These are phyloP conservation scores for Lutjanus erythropterus DNA, from an alignment of 2,113 vertebrate species.

Conservation along the genomic window DNA sequence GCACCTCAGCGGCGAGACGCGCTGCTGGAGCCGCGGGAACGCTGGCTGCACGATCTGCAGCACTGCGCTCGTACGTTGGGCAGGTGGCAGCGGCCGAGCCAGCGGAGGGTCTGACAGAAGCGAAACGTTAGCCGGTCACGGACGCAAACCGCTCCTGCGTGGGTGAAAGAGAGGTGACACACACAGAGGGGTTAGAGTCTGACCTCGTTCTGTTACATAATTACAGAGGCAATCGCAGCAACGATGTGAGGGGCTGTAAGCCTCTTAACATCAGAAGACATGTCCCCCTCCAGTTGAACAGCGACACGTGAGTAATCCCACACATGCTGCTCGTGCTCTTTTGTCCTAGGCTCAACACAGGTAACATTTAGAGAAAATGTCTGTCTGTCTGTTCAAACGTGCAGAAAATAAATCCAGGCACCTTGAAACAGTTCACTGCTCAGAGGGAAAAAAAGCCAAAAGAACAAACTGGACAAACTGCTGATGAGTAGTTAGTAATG, in stretches of 20 bases:
- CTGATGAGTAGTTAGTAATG: background rate
- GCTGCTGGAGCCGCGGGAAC: constrained; percentile 57
- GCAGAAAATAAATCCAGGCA: background rate
- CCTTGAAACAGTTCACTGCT: background rate
- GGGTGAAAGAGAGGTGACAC: background rate
- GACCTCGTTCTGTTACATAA: background rate
- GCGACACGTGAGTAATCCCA: background rate
- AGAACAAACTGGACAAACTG: background rate
- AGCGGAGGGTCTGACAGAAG: constrained; percentile 91
- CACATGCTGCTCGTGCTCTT: background rate
- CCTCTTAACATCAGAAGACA: background rate
- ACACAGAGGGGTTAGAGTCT: background rate
- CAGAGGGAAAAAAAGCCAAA: background rate
- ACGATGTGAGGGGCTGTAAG: background rate
- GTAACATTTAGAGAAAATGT: background rate
- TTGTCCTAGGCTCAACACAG: background rate
- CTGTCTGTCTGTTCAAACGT: no score
- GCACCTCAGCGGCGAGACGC: constrained; percentile 76
- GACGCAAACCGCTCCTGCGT: constrained; percentile 84
- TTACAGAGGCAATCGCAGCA: background rate
- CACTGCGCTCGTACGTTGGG: constrained; percentile 87
- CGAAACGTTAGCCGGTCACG: constrained; percentile 86
- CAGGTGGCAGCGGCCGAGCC: constrained; percentile 89
- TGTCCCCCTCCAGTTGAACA: background rate
- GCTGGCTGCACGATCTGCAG: constrained; percentile 88